Base-by-base conservation (phyloP, 1,140 invertebrate genomes). In the Panagrolaimus sp. region DNA sequence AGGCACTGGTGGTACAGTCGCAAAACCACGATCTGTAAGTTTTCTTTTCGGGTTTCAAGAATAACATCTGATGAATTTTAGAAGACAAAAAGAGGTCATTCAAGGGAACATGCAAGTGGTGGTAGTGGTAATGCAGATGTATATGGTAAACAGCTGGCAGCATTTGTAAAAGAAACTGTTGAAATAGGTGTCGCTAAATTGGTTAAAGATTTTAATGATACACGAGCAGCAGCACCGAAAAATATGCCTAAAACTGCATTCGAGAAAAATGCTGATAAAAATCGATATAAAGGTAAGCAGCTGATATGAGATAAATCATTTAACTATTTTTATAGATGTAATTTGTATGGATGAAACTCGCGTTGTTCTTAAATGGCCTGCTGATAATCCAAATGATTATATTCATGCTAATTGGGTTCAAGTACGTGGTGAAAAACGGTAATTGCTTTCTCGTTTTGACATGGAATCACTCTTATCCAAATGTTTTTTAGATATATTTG, bases 391-490 rank as follows among this genome's bases (percentile, higher is more conserved):
- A 25, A 42, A 20, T n/a, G 70, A 67, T 38, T 73, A 73, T 38
- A 65, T 73, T n/a, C 72, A 73, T 31, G 72, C 72, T 0, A 73
- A 73, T 65, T 73, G 71, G 70, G 57, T 73, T 45, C 43, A 9
- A 38, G 43, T 66, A n/a, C 16, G 27, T 20, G 61, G 61, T 14
- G 62, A 69, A 48, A 69, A 69, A 42, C 67, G 16, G 13, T 23
- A 38, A n/a, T n/a, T n/a, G n/a, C n/a, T n/a, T n/a, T n/a, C n/a
- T 38, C 2, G 7, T 38, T 38, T 38, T 38, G 31, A 38, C 31
- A 7, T n/a, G n/a, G n/a, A n/a, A n/a, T n/a, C n/a, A n/a, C n/a
- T n/a, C n/a, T n/a, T n/a, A n/a, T n/a, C 14, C 65, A 27, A 14
- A 46, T 27, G 38, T 16, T 16, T 16, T 63, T 63, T 16, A 63